Evolutionary conservation across 2,113 vertebrate species (phyloP).

Genomic region (Osmerus mordax): DNA sequence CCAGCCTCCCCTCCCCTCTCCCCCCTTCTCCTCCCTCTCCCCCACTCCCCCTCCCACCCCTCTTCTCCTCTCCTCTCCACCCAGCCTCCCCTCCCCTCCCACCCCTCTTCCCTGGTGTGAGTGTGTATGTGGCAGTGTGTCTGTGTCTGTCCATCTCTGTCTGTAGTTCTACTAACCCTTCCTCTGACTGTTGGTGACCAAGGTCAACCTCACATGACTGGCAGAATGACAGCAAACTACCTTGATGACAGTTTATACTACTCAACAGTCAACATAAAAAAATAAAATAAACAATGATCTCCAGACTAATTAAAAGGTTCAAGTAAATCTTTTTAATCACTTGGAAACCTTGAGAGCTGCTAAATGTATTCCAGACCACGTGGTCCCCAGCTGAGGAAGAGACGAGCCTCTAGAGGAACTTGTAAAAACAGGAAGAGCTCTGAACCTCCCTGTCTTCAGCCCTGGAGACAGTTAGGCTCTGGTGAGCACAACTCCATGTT

Average conservation of each 20-base stretch:
- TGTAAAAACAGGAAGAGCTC: too few species aligned
- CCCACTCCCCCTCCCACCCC: not conserved
- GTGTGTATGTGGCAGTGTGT: constrained; percentile 50
- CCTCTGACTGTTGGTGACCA: too few species aligned
- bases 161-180: too few species aligned
- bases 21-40: not conserved
- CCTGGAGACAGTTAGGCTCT: too few species aligned
- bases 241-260: too few species aligned
- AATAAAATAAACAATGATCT: constrained; percentile 38
- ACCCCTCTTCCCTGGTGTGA: not conserved
- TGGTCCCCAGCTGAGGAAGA: not conserved
- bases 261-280: constrained; percentile 31
- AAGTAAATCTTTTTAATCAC: constrained; percentile 50
- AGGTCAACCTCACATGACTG: too few species aligned
- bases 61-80: not conserved
- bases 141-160: constrained; percentile 34
- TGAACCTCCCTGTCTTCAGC: not conserved
- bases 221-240: too few species aligned
- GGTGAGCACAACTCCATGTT: too few species aligned
- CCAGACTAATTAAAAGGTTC: constrained; percentile 26
- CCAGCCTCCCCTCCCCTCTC: not conserved
- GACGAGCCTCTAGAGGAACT: not conserved
- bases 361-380: constrained; percentile 1
- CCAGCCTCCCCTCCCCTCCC: not conserved
- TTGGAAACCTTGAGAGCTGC: constrained; percentile 26